Base-by-base conservation (phyloP, 92 coral and sea anemone species). In the Galaxea fascicularis region DNA sequence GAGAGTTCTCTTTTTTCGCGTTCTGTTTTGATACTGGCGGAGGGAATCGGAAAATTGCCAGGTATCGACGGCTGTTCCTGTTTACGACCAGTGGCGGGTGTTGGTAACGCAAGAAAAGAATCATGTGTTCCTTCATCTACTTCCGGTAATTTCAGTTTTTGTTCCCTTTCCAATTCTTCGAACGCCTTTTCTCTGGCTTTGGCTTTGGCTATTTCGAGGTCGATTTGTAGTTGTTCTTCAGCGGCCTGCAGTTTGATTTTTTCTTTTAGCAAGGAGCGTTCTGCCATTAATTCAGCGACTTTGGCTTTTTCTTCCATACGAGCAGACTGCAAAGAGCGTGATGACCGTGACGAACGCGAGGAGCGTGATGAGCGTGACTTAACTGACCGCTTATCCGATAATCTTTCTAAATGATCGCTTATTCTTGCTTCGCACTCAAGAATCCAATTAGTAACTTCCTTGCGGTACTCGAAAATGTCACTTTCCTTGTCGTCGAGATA, bases 201-300 rank as follows among this genome's bases (percentile, higher is more conserved):
- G 51, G 74, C 74, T 69, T 71, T 18, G 53, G 58, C 76, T 15
- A 71, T 71, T 17, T 71, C 1, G 8, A 71, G 52, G 7, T 71
- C 57, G 24, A 71, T 39, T 57, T 80, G 30, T 66, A 92, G 54
- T 24, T 91, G 90, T 65, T 91, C 92, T 49, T 91, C 82, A 71
- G 77, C 77, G 77, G 58, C 77, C 46, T 71, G 77, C 57, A 71
- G 6, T 46, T 71, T 44, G 58, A 71, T 18, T 71, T 71, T 71
- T 44, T 71, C 77, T 18, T 46, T 26, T 21, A 47, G 31, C 77
- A 47, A 4, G n/a, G n/a, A n/a, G n/a, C n/a, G n/a, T n/a, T n/a
- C n/a, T n/a, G n/a, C n/a, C n/a, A n/a, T n/a, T n/a, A 70, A 35
- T 70, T 70, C 75, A 29, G 75, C 75, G 75, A 70, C 53, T 35